Conservation (phyloP, 2,797 vertebrate genomes). For the Schizothorax lantsangensis region DNA sequence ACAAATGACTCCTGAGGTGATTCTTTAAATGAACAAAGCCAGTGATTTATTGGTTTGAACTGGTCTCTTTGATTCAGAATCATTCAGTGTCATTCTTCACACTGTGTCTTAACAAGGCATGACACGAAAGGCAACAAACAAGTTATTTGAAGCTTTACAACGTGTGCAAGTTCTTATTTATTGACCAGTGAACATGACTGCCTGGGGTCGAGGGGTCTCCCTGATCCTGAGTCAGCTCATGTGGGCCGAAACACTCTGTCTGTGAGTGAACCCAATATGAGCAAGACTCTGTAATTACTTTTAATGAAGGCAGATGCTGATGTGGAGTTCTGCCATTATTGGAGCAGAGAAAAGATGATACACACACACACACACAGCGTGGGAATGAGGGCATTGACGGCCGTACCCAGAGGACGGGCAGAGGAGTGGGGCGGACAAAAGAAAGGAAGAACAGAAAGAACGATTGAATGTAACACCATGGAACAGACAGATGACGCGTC, state of each 20-base stretch:
- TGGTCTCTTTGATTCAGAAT: background rate
- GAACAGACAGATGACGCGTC: background rate
- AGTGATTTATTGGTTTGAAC: background rate
- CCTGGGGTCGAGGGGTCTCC: constrained; percentile 24
- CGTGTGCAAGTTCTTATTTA: constrained; percentile 1
- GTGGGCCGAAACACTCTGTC: background rate
- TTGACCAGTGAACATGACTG: constrained; percentile 8
- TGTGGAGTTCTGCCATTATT: constrained; percentile 61
- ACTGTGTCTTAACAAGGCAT: background rate
- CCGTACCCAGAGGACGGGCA: constrained; percentile 13
- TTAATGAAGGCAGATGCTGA: constrained; percentile 64
- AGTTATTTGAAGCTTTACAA: constrained; percentile 15
- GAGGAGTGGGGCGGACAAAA: constrained; percentile 19
- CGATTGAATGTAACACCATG: constrained; percentile 18
- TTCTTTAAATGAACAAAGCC: background rate
- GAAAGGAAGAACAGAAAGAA: constrained; percentile 27
- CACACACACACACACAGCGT: constrained; percentile 40
- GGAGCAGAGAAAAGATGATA: constrained; percentile 46
- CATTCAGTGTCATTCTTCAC: background rate
- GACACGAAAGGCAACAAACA: background rate
- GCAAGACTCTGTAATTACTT: constrained; percentile 60
- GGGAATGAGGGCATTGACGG: constrained; percentile 43
- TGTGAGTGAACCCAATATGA: constrained; percentile 25
- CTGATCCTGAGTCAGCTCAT: constrained; percentile 36
- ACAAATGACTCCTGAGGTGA: background rate